Evolutionary conservation across 2,113 vertebrate genomes (phyloP), one percentile per base, ranked within the genome.

Genomic region (Oncorhynchus kisutch): DNA sequence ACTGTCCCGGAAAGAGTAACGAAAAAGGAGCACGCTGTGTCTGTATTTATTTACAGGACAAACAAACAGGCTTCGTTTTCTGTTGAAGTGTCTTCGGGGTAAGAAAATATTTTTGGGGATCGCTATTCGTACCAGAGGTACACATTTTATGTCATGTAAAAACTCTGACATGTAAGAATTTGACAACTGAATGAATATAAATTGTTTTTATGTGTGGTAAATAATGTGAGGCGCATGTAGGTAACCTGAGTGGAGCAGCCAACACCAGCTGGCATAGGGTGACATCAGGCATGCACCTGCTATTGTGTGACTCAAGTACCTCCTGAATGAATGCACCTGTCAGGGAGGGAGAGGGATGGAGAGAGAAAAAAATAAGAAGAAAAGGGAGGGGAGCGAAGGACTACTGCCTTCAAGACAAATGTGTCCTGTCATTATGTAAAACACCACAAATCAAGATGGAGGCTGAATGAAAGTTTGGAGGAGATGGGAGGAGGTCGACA

Each of bases 311-410:
- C 18, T 81, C 74, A 57, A 70, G 67, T 51, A 73, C 75, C 66
- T 80, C 24, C 72, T 84, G 70, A 82, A 83, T 81, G 67, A 84
- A 87, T 81, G 84, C 90, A 92, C 84, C 86, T 91, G 88, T 69
- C 34, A 27, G 31, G 73, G 14, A 25, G 24, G 24, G 20, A 31
- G 65, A 67, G 24, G 67, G 62, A 64, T 22, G 39, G 9, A 11
- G 71, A 82, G 64, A 51, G 49, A 24, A 6, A 29, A 14, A 48
- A 27, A 20, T 49, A 78, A 69, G 64, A 72, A 62, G 6, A 76
- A 76, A 48, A 69, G 84, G 8, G 39, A 39, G 8, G 72, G 57
- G 66, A 72, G 78, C 73, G 76, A 60, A 31, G 81, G 71, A 83
- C 72, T 22, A 73, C 64, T 83, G 76, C 85, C 85, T 82, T 81